Evolutionary conservation across 2,113 vertebrate genomes (phyloP), one percentile per base, ranked within the genome.

Genomic region (Cairina moschata): DNA sequence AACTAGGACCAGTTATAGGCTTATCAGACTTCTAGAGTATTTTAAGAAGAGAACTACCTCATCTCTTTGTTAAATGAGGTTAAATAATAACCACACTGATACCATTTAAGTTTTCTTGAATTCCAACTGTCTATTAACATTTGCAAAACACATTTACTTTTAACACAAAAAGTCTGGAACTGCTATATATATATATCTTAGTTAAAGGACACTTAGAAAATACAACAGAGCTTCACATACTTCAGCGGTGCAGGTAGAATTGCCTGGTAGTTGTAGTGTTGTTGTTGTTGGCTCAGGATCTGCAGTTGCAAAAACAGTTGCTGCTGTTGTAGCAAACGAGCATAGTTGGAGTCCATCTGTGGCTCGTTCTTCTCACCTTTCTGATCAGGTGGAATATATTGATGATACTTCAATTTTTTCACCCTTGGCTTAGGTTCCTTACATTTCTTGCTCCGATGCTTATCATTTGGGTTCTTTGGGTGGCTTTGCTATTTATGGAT

Each of bases 301-400:
- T 99, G 99, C 71, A 98, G 98, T 95, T 98, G 99, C 76, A 99
- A 98, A 97, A 99, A 99, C 42, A 99, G 98, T 96, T 99, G 99
- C 96, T 99, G 99, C 80, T 99, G 99, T 95, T 99, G 99, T 59
- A 99, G 98, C 86, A 99, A 98, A 60, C 99, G 98, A 63, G 99
- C 99, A 8, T 99, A 99, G 75, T 99, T 99, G 50, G 99, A 99
- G 97, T 99, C 99, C 99, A 99, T 99, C 46, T 98, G 99, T 0
- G 98, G 98, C 87, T 99, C 99, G 10, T 96, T 98, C 97, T 98
- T 98, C 97, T 99, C 99, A 92, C 98, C 98, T 90, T 99, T 99
- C 98, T 99, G 99, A 97, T 99, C 99, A 6, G 99, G 99, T 22
- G 99, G 99, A 86, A 99, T 99, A 97, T 99, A 99, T 93, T 99